Conservation (phyloP, 1,140 invertebrate genomes). For the Drosophila kepulauana region DNA sequence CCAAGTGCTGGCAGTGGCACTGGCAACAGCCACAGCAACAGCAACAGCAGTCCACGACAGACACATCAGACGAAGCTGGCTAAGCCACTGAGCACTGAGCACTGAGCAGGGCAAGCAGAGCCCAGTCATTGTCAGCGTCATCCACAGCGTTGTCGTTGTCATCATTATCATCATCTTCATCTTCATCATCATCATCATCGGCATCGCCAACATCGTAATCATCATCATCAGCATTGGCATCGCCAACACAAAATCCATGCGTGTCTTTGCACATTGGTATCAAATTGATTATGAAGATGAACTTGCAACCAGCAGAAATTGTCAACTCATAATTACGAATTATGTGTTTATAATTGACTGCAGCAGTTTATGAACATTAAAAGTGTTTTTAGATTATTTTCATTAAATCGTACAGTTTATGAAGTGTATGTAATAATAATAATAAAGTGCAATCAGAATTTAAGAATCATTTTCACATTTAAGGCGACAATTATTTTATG, state of each 20-base stretch:
- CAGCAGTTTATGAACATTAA: neutral
- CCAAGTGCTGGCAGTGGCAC: slow-evolving; percentile 63
- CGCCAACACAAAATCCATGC: slow-evolving; percentile 43
- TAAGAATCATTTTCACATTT: too few relatives aligned
- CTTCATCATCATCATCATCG: slow-evolving; percentile 8
- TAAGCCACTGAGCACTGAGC: slow-evolving; percentile 52
- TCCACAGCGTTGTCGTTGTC: slow-evolving; percentile 28
- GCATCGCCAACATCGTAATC: slow-evolving; percentile 12
- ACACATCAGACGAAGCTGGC: slow-evolving; percentile 40
- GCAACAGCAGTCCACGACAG: slow-evolving; percentile 33
- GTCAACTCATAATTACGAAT: too few relatives aligned
- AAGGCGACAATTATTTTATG: too few relatives aligned
- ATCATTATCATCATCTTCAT: neutral
- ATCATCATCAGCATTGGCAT: slow-evolving; percentile 12
- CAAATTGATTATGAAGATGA: neutral
- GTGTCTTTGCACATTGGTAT: slow-evolving; percentile 28
- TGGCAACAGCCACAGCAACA: slow-evolving; percentile 7
- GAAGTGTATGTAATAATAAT: neutral
- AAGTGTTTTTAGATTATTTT: neutral
- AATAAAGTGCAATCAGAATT: neutral
- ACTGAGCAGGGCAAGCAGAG: slow-evolving; percentile 53
- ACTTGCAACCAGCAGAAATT: neutral
- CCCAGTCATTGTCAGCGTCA: slow-evolving; percentile 70
- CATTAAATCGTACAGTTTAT: neutral
- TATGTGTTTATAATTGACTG: neutral